Evolutionary conservation across 2,888 invertebrate genomes (phyloP).

Genomic region (Noctua fimbriata): DNA sequence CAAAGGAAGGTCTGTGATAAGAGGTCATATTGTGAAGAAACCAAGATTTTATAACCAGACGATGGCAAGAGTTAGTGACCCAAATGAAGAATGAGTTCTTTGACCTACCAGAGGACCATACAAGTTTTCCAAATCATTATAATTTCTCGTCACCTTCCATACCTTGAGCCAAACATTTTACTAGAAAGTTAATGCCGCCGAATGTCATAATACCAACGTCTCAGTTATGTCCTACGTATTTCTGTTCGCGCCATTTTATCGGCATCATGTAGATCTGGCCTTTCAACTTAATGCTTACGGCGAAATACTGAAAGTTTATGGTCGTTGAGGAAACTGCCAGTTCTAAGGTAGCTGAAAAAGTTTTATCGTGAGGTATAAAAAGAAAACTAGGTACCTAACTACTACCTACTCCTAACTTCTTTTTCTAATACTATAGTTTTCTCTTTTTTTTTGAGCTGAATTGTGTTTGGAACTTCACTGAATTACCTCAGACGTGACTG

Average conservation of each 20-base stretch:
- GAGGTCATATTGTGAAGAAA: no score
- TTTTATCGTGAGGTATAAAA: constrained; percentile 15
- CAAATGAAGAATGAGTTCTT: not conserved
- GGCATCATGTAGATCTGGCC: constrained; percentile 52
- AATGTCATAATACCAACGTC: constrained; percentile 75
- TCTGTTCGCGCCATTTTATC: constrained; percentile 67
- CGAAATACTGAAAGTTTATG: constrained; percentile 35
- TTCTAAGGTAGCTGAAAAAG: not conserved
- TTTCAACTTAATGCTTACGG: constrained; percentile 43
- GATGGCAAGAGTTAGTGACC: not conserved
- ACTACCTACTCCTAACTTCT: not conserved
- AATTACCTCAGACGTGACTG: not conserved
- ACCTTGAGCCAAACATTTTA: constrained; percentile 52
- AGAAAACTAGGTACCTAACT: not conserved
- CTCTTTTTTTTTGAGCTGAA: not conserved
- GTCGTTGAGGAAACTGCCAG: constrained; percentile 10
- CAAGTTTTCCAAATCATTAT: no score
- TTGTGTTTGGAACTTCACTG: not conserved
- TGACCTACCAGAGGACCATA: not conserved
- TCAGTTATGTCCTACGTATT: constrained; percentile 65
- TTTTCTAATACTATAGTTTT: not conserved
- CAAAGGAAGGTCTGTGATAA: no score
- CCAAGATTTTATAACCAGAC: not conserved
- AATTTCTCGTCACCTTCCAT: not conserved
- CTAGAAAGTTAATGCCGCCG: constrained; percentile 71